Evolutionary conservation across 2,797 vertebrate species (phyloP).

Genomic region (Parauchenoglanis punctatus): DNA sequence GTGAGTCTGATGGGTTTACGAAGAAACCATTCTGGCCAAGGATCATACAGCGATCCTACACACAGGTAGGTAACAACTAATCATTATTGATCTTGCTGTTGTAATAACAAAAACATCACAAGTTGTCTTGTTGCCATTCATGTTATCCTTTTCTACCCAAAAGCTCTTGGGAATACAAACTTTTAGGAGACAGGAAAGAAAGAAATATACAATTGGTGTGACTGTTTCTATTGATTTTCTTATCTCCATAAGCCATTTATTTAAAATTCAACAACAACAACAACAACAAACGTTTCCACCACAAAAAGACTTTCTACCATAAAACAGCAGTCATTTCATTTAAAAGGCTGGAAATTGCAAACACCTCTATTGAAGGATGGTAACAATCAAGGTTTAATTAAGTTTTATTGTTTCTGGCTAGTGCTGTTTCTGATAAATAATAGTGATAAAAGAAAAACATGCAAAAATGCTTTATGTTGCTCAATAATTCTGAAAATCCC

Average conservation of each 20-base stretch:
- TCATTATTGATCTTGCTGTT: neutral
- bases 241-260: neutral
- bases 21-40: constrained; percentile 96
- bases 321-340: neutral
- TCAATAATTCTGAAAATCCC: neutral
- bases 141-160: neutral
- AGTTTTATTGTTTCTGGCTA: neutral
- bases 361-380: neutral
- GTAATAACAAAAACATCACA: neutral
- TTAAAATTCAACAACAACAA: neutral
- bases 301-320: neutral
- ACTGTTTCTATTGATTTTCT: neutral
- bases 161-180: neutral
- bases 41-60: constrained; percentile 97
- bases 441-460: constrained; percentile 3
- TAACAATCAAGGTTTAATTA: neutral
- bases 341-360: neutral
- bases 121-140: neutral
- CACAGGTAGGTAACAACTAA: neutral
- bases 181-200: neutral
- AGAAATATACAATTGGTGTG: neutral
- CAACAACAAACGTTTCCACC: neutral
- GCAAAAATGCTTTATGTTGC: neutral
- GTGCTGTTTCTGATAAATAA: neutral
- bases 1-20: constrained; percentile 92